A percentile compares a stretch with the other conserved stretches of the same genome.
Conservation (phyloP, 2,888 invertebrate genomes). For the Nemurella pictetii region DNA sequence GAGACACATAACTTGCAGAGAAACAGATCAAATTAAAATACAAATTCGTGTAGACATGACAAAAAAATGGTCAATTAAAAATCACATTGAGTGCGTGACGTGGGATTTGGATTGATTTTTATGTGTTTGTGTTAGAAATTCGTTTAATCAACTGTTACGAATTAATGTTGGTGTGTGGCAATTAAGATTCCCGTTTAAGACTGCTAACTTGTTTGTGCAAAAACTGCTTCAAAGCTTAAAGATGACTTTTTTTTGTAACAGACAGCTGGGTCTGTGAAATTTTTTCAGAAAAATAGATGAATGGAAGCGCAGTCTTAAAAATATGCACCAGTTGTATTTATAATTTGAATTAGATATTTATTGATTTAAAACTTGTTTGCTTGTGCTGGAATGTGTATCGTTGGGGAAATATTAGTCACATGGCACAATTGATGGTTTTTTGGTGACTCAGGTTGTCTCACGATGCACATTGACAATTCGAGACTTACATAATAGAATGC, state of each 20-base stretch:
- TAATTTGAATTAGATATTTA: not conserved
- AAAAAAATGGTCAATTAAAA: not conserved
- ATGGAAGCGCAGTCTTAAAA: not conserved
- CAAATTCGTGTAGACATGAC: not conserved
- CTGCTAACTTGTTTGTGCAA: no score
- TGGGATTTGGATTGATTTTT: not conserved
- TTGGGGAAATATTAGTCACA: conserved; percentile 6
- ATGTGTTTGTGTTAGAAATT: not conserved
- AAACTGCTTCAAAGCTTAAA: no score
- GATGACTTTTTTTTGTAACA: not conserved
- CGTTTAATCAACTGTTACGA: not conserved
- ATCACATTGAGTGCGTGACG: not conserved
- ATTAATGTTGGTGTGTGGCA: not conserved
- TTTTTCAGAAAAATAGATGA: not conserved
- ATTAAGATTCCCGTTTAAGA: no score
- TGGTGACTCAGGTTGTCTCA: conserved; percentile 6
- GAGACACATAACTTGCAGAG: conserved; percentile 15
- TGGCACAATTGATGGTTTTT: conserved; percentile 10
- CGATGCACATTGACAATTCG: conserved; percentile 18
- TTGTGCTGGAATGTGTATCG: not conserved
- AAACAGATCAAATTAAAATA: not conserved
- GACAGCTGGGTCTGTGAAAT: no score
- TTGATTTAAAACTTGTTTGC: not conserved
- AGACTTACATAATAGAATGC: conserved; percentile 41
- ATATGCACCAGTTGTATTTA: not conserved